Percentiles rank a stretch among this genome's conserved stretches.
These are phyloP conservation scores for Melanocharis versteri DNA, from an alignment of 2,113 vertebrate genomes.

Conservation along the genomic window DNA sequence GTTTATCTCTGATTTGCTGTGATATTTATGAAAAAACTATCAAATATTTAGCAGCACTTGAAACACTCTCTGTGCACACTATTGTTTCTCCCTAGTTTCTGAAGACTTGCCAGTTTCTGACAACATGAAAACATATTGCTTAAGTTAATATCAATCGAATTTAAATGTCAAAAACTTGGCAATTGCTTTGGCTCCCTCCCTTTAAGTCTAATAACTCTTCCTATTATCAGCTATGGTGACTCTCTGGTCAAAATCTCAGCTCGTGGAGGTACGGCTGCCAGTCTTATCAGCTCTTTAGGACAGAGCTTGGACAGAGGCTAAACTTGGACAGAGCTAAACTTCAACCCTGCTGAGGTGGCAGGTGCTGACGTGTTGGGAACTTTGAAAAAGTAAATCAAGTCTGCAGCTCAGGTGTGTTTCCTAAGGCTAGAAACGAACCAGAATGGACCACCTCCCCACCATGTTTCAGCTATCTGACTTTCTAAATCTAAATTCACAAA, in stretches of 20 bases:
- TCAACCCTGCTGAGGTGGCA: slow-evolving; percentile 50
- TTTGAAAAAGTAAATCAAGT: slow-evolving; percentile 55
- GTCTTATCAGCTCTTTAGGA: neutral
- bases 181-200: neutral
- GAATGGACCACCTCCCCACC: neutral
- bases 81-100: neutral
- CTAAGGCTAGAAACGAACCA: neutral
- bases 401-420: neutral
- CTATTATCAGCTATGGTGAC: neutral
- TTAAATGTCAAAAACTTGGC: neutral
- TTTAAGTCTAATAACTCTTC: neutral
- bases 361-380: slow-evolving; percentile 49
- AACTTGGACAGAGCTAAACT: slow-evolving; percentile 30
- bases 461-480: neutral
- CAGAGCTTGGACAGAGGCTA: neutral
- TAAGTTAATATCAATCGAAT: neutral
- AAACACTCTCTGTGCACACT: neutral
- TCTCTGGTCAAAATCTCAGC: neutral
- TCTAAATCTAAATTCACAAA: neutral
- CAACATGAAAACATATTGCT: neutral
- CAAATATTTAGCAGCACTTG: neutral
- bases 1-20: neutral
- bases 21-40: neutral
- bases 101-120: neutral
- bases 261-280: neutral